These are phyloP conservation scores for Panulirus ornatus DNA, from an alignment of 1,140 invertebrate species.

Conservation along the genomic window DNA sequence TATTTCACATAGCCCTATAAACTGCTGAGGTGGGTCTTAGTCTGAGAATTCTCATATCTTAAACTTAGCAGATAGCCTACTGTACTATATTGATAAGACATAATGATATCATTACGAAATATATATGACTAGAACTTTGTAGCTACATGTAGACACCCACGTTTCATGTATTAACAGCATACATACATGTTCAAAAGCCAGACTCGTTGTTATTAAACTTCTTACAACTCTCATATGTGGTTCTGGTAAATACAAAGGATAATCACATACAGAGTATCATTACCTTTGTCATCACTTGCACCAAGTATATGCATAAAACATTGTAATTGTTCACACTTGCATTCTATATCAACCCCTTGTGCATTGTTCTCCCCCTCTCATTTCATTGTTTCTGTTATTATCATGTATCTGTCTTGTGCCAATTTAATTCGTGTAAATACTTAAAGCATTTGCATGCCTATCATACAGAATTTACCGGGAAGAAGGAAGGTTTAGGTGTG, in stretches of 20 bases:
- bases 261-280: not conserved
- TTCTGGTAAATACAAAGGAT: not conserved
- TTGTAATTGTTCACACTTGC: not conserved
- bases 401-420: not conserved
- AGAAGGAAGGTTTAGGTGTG: no score
- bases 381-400: no score
- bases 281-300: not conserved
- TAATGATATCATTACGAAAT: no score
- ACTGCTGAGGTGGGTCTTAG: no score
- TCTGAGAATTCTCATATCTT: no score
- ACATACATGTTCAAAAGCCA: not conserved
- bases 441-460: not conserved
- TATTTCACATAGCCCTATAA: no score
- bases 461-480: not conserved
- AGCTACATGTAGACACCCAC: no score
- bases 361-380: not conserved
- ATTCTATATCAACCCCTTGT: not conserved
- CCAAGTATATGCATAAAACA: not conserved
- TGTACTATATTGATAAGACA: no score
- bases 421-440: not conserved
- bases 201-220: not conserved
- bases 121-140: no score
- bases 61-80: no score
- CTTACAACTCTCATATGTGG: not conserved
- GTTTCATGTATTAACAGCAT: not conserved